A percentile compares a stretch with the other conserved stretches of the same genome.
phyloP scores from a whole-genome alignment of 2,888 invertebrate genomes.

The Eristalis tenax region DNA sequence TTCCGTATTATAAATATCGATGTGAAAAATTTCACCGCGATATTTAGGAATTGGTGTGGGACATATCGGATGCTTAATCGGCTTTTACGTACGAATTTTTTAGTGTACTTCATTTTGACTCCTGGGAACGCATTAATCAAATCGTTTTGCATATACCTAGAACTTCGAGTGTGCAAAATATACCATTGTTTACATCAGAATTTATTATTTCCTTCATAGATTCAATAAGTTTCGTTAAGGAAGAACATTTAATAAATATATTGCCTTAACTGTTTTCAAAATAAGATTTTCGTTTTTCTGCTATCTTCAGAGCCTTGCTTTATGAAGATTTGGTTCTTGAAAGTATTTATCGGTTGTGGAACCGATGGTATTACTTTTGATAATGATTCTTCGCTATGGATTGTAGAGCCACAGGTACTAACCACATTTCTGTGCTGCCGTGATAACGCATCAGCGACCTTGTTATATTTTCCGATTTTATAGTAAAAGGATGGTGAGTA shows the following conservation, averaged over 20 bases:
- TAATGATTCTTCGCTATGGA: constrained; percentile 25
- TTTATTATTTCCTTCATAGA: background rate
- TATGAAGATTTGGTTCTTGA: constrained; percentile 34
- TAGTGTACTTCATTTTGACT: background rate
- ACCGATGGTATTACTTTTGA: background rate
- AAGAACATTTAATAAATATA: too few species aligned
- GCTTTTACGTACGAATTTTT: background rate
- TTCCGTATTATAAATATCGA: background rate
- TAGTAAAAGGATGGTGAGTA: background rate
- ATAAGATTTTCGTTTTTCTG: background rate
- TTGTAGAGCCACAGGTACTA: background rate
- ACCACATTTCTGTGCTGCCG: background rate
- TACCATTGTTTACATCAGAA: background rate
- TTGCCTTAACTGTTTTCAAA: too few species aligned
- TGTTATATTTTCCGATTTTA: background rate
- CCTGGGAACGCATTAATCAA: background rate
- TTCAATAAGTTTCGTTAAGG: background rate
- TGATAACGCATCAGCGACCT: background rate
- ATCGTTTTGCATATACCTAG: background rate
- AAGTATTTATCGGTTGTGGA: constrained; percentile 10
- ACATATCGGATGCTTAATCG: background rate
- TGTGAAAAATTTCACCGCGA: background rate
- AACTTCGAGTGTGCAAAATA: background rate
- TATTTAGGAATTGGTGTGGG: too few species aligned
- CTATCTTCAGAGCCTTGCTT: background rate